A percentile compares a stretch with the other conserved stretches of the same genome.
phyloP scores from a whole-genome alignment of 1,140 invertebrate species.

The Pseudachorutes palmiensis region DNA sequence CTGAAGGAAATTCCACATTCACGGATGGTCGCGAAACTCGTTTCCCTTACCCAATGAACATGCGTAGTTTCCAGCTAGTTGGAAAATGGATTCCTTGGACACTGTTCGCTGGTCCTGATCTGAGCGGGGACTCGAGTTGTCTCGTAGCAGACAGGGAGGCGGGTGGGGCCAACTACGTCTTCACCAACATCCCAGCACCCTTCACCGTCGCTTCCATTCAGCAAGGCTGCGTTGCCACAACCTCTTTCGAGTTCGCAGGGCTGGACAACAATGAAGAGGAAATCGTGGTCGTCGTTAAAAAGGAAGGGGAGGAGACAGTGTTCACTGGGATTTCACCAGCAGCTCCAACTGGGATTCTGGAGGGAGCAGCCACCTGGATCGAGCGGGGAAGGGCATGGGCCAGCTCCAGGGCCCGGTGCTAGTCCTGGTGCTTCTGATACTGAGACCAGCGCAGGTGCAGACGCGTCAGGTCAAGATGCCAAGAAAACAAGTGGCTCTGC shows the following conservation, averaged over 20 bases:
- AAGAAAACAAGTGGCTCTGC: too few species aligned
- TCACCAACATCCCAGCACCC: not conserved
- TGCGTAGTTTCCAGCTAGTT: not conserved
- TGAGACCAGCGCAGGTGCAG: too few species aligned
- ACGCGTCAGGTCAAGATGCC: too few species aligned
- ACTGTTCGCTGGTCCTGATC: not conserved
- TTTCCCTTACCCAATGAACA: not conserved
- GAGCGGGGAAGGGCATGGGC: too few species aligned
- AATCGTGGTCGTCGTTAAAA: not conserved
- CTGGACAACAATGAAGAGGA: not conserved
- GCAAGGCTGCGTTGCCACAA: not conserved
- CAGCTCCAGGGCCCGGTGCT: too few species aligned
- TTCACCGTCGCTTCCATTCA: not conserved
- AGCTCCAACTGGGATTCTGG: too few species aligned
- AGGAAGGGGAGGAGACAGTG: not conserved
- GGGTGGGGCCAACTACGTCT: not conserved
- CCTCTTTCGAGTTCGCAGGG: conserved; percentile 2
- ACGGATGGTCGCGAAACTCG: conserved; percentile 1
- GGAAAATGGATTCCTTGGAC: conserved; percentile 6
- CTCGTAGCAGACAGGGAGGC: not conserved
- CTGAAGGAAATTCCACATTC: not conserved
- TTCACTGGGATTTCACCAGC: too few species aligned
- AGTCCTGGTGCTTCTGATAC: too few species aligned
- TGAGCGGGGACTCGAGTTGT: not conserved
- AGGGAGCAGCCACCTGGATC: too few species aligned